Base-by-base conservation (phyloP, 2,113 vertebrate genomes). In the Heterotis niloticus region DNA sequence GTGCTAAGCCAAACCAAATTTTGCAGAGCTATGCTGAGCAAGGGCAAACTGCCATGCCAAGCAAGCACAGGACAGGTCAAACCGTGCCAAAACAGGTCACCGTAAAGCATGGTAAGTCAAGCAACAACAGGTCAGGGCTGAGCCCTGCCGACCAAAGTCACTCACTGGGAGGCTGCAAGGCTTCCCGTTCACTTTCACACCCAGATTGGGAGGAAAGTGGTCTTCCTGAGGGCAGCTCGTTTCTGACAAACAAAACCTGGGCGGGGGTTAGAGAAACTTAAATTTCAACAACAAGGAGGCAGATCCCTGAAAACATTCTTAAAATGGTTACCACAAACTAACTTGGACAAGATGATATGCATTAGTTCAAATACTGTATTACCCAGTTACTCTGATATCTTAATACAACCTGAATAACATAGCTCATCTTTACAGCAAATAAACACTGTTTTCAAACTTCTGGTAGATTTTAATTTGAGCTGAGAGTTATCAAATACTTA, bases 171-270 rank as follows among this genome's bases (percentile, higher is more conserved):
- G 95, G 91, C 95, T 99, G 85, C 97, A 99, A 0, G 96, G 96
- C 92, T 99, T 99, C 87, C 95, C 96, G 70, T 99, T 99, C 78
- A 99, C 96, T 95, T 99, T 99, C 87, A 99, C 97, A 84, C 96
- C 98, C 78, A 99, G 93, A 88, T 97, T 99, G 79, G 97, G 95
- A 84, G 98, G 98, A 81, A 99, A 99, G 90, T 99, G 97, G 93
- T 99, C 98, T 94, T 99, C 98, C 91, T 99, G 98, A 82, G 98
- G 97, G 92, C 97, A 99, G 90, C 98, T 99, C 28, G 97, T 99
- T 94, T 99, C 98, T 81, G 98, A 99, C 88, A 99, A 94, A 91
- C 98, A 99, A 93, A 99, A 99, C 91, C 98, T 99, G 82, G 85
- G 90, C 79, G 80, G 10, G 78, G 54, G 59, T 77, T 1, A 29